Evolutionary conservation across 2,888 invertebrate species (phyloP).

Genomic region (Mythimna vitellina): DNA sequence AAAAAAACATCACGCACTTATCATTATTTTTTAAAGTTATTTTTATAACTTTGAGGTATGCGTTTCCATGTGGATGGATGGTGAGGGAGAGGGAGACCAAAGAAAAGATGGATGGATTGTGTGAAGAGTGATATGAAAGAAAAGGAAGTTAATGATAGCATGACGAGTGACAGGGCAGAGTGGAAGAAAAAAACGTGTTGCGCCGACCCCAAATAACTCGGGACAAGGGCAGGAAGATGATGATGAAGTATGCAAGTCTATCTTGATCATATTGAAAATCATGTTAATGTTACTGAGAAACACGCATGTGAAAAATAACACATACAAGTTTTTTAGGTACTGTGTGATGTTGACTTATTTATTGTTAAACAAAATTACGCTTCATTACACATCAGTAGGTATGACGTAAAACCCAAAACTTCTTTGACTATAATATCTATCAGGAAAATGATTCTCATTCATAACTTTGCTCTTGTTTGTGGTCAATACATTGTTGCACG

Average conservation of each 20-base stretch:
- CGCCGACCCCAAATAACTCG: too few relatives aligned
- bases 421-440: conserved; percentile 45
- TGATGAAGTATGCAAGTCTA: too few relatives aligned
- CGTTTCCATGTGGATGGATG: too few relatives aligned
- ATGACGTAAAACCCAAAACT: conserved; percentile 40
- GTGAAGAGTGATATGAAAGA: too few relatives aligned
- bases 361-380: conserved; percentile 10
- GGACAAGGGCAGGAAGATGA: too few relatives aligned
- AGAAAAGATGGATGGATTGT: too few relatives aligned
- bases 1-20: conserved; percentile 1
- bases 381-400: neutral
- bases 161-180: too few relatives aligned
- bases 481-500: neutral
- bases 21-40: neutral
- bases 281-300: too few relatives aligned
- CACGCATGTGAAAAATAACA: neutral
- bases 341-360: neutral
- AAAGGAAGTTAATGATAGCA: too few relatives aligned
- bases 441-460: conserved; percentile 50
- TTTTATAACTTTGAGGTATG: neutral
- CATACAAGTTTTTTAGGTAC: neutral
- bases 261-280: too few relatives aligned
- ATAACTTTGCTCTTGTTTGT: conserved; percentile 15
- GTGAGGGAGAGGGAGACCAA: too few relatives aligned
- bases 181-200: too few relatives aligned